Percentiles rank a stretch among this genome's conserved stretches.
Evolutionary conservation across 2,113 vertebrate genomes (phyloP).

Genomic region (Otus sunia): DNA sequence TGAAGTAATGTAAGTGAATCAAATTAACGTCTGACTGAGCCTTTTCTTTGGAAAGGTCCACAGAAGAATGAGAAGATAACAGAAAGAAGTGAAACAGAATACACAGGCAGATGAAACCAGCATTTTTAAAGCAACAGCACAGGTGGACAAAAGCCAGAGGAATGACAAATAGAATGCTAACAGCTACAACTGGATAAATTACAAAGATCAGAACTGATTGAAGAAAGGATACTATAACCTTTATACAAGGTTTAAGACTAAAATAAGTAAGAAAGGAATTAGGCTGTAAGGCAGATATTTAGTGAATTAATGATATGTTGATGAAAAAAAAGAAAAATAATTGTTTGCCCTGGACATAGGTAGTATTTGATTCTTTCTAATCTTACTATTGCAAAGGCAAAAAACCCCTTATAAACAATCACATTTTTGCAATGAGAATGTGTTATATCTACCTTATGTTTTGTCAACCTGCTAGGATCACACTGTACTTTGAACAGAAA

Average conservation of each 20-base stretch:
- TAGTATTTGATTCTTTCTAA: background rate
- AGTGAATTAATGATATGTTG: background rate
- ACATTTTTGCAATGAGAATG: background rate
- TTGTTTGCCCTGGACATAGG: background rate
- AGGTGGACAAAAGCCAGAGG: background rate
- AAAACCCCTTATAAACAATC: background rate
- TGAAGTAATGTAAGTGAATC: background rate
- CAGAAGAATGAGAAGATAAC: background rate
- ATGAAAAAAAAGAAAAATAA: background rate
- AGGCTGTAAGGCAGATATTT: background rate
- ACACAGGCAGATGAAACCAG: background rate
- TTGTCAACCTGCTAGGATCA: background rate
- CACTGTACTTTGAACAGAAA: background rate
- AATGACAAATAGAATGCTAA: background rate
- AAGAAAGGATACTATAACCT: background rate
- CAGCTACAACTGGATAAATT: background rate
- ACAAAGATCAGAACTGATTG: background rate
- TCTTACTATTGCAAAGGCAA: background rate
- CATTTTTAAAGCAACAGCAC: background rate
- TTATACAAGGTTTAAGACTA: background rate
- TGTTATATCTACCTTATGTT: background rate
- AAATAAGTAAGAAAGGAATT: background rate
- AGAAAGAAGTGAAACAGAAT: background rate
- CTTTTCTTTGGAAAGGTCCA: background rate
- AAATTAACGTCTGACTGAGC: background rate